These are phyloP conservation scores for Galerucella calmariensis DNA, from an alignment of 2,888 invertebrate species.

Conservation along the genomic window DNA sequence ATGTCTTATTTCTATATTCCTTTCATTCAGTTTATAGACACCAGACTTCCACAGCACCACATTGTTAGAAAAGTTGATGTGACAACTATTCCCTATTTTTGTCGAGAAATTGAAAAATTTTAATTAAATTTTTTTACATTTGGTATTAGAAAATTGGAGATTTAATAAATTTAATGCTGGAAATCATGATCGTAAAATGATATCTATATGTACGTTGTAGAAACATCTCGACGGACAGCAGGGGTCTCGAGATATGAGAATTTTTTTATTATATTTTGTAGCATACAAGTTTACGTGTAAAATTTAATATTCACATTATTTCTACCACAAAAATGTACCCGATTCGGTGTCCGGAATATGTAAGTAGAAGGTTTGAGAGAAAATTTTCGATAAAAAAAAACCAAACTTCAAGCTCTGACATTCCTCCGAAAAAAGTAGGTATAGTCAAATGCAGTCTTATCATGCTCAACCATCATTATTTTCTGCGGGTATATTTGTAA, in stretches of 20 bases:
- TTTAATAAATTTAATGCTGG: slow-evolving; percentile 56
- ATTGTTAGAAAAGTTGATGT: too few relatives aligned
- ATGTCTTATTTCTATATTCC: too few relatives aligned
- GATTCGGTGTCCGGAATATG: slow-evolving; percentile 30
- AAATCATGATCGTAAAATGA: slow-evolving; percentile 58
- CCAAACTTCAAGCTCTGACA: too few relatives aligned
- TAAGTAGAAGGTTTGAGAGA: slow-evolving; percentile 9
- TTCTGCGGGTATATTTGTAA: too few relatives aligned
- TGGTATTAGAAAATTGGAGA: slow-evolving; percentile 35
- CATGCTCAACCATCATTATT: too few relatives aligned
- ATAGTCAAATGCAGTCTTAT: too few relatives aligned
- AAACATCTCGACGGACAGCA: slow-evolving; percentile 53
- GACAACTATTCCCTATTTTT: background rate
- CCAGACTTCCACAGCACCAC: too few relatives aligned
- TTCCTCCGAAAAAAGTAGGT: too few relatives aligned
- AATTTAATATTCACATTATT: slow-evolving; percentile 52
- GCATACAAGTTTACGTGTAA: slow-evolving; percentile 52
- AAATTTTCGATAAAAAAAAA: background rate
- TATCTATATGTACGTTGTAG: slow-evolving; percentile 50
- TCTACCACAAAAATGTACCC: slow-evolving; percentile 36
- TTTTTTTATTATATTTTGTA: slow-evolving; percentile 55
- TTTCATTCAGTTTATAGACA: too few relatives aligned
- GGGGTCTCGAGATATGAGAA: slow-evolving; percentile 56
- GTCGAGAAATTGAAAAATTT: slow-evolving; percentile 20
- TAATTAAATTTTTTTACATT: slow-evolving; percentile 29